Evolutionary conservation across 2,888 invertebrate species (phyloP), one percentile per base, ranked within the genome.

Genomic region (Homarus gammarus): DNA sequence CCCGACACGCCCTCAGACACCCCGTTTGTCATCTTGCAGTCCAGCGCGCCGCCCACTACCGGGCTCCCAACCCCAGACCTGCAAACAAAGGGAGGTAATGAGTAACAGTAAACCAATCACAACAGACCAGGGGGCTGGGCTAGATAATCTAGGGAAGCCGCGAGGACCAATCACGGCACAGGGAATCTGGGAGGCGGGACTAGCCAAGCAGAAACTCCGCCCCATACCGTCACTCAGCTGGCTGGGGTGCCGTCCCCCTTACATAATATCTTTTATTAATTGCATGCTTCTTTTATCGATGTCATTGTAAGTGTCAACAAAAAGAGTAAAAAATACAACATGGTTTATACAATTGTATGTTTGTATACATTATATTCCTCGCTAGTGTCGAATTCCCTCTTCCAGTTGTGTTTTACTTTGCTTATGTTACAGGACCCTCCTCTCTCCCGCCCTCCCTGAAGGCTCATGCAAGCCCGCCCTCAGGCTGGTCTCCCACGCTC

Each of bases 11-110:
- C 82, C 84, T 90, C 91, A 44, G 89, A 86, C 73, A 84, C 85
- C 64, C 92, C 92, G 90, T 92, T 92, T 90, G 92, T 86, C 84
- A 90, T 82, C 78, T 91, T 91, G 81, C 84, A 73, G 84, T 91
- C 91, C 77, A 91, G 77, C 61, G 90, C 88, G 49, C 90, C 90
- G 87, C 90, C 90, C 84, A 91, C 88, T 22, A 81, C 73, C 73
- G 88, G 75, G 82, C 70, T 90, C 31, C 87, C 88, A 86, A 89
- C 89, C 68, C 88, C 91, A 82, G 91, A 82, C 88, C 91, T 91
- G 91, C 84, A 92, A 89, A 86, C 77, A 90, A 84, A 90, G 88
- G 87, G 84, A 91, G 89, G 73, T 81, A 84, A 84, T 87, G 84
- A 87, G 84, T 64, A 79, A 70, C 75, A 77, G 81, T 75, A 78